These are phyloP conservation scores for Neoniphon sammara DNA, from an alignment of 2,797 vertebrate genomes.

Conservation along the genomic window DNA sequence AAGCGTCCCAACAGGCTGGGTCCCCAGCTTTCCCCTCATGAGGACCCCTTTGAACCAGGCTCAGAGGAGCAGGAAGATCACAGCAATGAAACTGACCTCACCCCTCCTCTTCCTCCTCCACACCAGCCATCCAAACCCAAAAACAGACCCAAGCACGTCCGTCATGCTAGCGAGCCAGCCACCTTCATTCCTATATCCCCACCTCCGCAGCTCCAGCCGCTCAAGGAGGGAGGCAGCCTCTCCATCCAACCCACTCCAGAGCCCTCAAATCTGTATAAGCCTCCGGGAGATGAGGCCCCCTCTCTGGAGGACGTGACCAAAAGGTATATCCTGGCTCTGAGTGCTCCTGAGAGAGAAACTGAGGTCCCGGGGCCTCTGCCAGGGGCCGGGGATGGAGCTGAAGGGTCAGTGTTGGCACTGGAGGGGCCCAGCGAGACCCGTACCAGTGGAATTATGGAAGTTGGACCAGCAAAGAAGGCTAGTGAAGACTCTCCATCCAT, in stretches of 20 bases:
- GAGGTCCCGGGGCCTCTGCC: slow-evolving; percentile 70
- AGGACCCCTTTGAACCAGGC: slow-evolving; percentile 73
- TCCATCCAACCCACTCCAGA: slow-evolving; percentile 57
- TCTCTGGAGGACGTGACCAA: slow-evolving; percentile 91
- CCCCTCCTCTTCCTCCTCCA: slow-evolving; percentile 53
- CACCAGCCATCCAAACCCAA: slow-evolving; percentile 62
- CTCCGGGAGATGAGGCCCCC: slow-evolving; percentile 79
- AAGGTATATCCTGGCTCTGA: slow-evolving; percentile 88
- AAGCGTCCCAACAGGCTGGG: slow-evolving; percentile 86
- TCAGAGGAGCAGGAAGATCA: slow-evolving; percentile 62
- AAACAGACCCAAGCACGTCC: slow-evolving; percentile 86
- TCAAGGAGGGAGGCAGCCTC: slow-evolving; percentile 56
- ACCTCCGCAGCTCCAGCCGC: slow-evolving; percentile 78
- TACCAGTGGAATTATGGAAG: slow-evolving; percentile 75
- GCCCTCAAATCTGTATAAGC: slow-evolving; percentile 66
- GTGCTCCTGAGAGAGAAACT: slow-evolving; percentile 68
- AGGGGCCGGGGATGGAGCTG: slow-evolving; percentile 56
- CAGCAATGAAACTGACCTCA: slow-evolving; percentile 30
- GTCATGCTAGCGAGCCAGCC: slow-evolving; percentile 90
- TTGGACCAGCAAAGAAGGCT: slow-evolving; percentile 77
- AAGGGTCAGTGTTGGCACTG: slow-evolving; percentile 51
- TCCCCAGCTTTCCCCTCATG: slow-evolving; percentile 79
- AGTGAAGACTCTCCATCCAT: slow-evolving; percentile 76
- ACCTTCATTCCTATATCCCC: slow-evolving; percentile 88
- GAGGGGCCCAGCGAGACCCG: slow-evolving; percentile 79